Evolutionary conservation across 2,888 invertebrate species (phyloP).

Genomic region (Chouioia cunea): DNA sequence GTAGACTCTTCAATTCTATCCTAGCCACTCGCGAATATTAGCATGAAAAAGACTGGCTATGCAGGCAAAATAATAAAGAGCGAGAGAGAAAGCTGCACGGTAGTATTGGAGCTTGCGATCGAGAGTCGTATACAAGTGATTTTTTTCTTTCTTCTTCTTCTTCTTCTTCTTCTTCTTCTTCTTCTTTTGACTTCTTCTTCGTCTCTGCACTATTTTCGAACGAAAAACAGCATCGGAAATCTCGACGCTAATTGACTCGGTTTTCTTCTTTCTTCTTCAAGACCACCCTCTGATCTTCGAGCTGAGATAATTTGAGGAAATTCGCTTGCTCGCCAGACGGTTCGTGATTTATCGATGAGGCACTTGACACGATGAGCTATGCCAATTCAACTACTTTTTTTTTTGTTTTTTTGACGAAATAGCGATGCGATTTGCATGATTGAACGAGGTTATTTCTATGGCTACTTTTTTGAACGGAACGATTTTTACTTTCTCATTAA

Average conservation of each 20-base stretch:
- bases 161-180: neutral
- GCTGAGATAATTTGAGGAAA: constrained; percentile 26
- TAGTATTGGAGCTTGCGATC: constrained; percentile 35
- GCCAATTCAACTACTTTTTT: no score
- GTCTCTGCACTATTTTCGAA: constrained; percentile 14
- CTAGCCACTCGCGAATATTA: constrained; percentile 46
- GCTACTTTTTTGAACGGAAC: no score
- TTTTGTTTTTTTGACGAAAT: no score
- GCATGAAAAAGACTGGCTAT: constrained; percentile 40
- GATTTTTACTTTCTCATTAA: no score
- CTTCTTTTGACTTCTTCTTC: neutral
- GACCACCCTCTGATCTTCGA: neutral
- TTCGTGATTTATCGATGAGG: no score
- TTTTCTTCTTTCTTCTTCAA: neutral
- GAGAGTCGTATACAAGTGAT: constrained; percentile 41
- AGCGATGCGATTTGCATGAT: no score
- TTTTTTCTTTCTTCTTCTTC: neutral
- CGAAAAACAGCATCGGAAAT: constrained; percentile 15
- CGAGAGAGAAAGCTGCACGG: constrained; percentile 20
- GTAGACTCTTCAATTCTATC: constrained; percentile 35
- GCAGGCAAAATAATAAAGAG: constrained; percentile 41
- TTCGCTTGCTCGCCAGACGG: no score
- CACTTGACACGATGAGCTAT: no score
- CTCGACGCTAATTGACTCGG: constrained; percentile 31
- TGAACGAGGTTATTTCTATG: no score